A percentile compares a stretch with the other conserved stretches of the same genome.
Evolutionary conservation across 2,888 invertebrate genomes (phyloP).

Genomic region (Napeogenes inachia): DNA sequence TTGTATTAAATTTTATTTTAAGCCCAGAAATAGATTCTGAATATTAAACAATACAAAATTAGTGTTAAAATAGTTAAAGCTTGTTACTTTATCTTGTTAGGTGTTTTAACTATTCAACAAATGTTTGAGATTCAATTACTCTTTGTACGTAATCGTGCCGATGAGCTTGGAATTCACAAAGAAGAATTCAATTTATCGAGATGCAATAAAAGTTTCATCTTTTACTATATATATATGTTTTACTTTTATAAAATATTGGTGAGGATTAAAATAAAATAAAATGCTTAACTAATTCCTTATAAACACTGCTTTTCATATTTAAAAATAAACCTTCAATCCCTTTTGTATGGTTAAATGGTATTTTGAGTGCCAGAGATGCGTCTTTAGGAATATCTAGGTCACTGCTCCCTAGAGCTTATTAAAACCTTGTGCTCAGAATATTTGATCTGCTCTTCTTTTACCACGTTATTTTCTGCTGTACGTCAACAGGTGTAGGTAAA

Average conservation of each 20-base stretch:
- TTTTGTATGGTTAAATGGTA: constrained; percentile 7
- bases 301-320: not conserved
- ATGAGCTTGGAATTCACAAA: not conserved
- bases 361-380: constrained; percentile 10
- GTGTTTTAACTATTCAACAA: not conserved
- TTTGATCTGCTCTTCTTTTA: constrained; percentile 3
- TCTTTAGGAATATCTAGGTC: constrained; percentile 22
- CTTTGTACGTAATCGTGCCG: not conserved
- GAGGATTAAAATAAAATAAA: no score
- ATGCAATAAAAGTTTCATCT: not conserved
- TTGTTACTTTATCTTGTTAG: no score
- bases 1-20: no score
- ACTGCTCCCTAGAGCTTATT: constrained; percentile 20
- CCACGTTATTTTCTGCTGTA: constrained; percentile 2
- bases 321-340: not conserved
- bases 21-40: no score
- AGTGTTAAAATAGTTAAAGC: no score
- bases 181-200: not conserved
- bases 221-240: not conserved
- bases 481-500: not conserved
- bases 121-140: not conserved
- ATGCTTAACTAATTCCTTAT: no score
- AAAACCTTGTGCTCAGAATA: constrained; percentile 15
- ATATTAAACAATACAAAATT: no score
- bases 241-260: not conserved